These are phyloP conservation scores for Ypsolopha sequella DNA, from an alignment of 2,888 invertebrate genomes.

Conservation along the genomic window DNA sequence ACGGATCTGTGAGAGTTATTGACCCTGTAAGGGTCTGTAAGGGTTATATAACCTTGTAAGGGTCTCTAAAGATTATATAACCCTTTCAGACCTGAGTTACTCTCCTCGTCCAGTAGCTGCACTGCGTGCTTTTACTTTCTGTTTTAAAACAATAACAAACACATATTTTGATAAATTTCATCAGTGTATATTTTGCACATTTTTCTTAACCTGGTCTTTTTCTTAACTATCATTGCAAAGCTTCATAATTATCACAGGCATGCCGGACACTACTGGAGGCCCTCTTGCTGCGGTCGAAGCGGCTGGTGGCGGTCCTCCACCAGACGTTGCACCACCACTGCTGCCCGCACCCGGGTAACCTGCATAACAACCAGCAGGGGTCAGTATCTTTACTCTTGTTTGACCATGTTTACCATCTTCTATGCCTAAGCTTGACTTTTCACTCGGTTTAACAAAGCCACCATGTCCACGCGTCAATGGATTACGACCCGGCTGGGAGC, in stretches of 20 bases:
- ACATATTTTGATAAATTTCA: neutral
- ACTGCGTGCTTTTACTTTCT: neutral
- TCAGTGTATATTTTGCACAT: too few species aligned
- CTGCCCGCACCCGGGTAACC: constrained; percentile 36
- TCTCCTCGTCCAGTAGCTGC: too few species aligned
- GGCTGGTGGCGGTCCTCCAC: too few species aligned
- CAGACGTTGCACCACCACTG: constrained; percentile 18
- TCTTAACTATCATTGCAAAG: constrained; percentile 22
- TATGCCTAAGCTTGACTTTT: constrained; percentile 5
- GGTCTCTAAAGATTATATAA: too few species aligned
- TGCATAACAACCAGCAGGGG: constrained; percentile 36
- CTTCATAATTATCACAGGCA: constrained; percentile 56
- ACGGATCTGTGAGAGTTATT: too few species aligned
- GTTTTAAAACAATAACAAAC: neutral
- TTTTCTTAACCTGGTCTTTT: too few species aligned
- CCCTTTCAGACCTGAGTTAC: too few species aligned
- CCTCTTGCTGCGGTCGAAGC: constrained; percentile 19
- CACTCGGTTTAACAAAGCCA: constrained; percentile 11
- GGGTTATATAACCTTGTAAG: too few species aligned
- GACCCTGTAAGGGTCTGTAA: too few species aligned
- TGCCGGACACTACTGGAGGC: constrained; percentile 21
- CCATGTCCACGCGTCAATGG: constrained; percentile 16
- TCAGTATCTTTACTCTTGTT: constrained; percentile 31
- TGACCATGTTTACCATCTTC: neutral
- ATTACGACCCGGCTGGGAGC: constrained; percentile 40